Evolutionary conservation across 2,888 invertebrate genomes (phyloP).

Genomic region (Aradus depressus): DNA sequence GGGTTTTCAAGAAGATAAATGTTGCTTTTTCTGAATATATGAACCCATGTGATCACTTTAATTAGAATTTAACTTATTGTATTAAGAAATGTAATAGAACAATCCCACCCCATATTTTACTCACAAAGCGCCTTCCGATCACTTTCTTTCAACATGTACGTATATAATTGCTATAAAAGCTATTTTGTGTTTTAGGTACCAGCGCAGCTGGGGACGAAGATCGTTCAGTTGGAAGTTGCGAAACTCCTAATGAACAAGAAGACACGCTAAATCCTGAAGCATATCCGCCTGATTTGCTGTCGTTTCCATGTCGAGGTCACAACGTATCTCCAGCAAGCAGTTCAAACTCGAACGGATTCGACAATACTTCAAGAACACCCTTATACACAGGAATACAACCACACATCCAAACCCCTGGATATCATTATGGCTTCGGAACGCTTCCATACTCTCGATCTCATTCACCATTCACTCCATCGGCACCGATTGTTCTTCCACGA

Average conservation of each 20-base stretch:
- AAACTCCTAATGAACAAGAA: slow-evolving; percentile 37
- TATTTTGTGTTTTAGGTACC: slow-evolving; percentile 25
- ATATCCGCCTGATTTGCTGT: slow-evolving; percentile 69
- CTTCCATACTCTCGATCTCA: slow-evolving; percentile 67
- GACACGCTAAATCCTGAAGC: slow-evolving; percentile 22
- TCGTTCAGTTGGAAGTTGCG: slow-evolving; percentile 44
- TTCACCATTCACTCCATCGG: slow-evolving; percentile 60
- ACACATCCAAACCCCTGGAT: slow-evolving; percentile 44
- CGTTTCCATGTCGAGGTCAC: slow-evolving; percentile 58
- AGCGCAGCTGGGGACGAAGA: slow-evolving; percentile 27
- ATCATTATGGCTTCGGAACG: slow-evolving; percentile 54
- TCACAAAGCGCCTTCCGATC: no score
- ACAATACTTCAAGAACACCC: slow-evolving; percentile 43
- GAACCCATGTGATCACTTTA: no score
- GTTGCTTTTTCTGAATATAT: no score
- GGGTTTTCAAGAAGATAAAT: no score
- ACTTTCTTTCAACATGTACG: no score
- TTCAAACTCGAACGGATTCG: slow-evolving; percentile 68
- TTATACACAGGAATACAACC: slow-evolving; percentile 35
- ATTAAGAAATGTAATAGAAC: no score
- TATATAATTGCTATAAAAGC: not conserved
- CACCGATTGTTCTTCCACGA: slow-evolving; percentile 56
- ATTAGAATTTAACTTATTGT: no score
- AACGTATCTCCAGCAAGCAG: slow-evolving; percentile 70
- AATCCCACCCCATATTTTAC: no score